Base-by-base conservation (phyloP, 2,888 invertebrate species). In the Hemistola chrysoprasaria region DNA sequence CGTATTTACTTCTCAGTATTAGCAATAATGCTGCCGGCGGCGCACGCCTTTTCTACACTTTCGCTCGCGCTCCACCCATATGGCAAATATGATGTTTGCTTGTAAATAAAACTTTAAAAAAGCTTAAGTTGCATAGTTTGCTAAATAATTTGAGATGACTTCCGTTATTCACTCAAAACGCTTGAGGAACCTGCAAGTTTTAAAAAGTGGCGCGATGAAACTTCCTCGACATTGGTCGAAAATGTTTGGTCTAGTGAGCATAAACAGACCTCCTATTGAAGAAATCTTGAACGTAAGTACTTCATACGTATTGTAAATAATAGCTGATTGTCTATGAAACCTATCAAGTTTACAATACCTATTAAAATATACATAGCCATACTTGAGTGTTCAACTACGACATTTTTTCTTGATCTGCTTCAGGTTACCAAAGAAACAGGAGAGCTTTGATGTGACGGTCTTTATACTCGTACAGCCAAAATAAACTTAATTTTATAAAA, bases 151-250 rank as follows among this genome's bases (percentile, higher is more conserved):
- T 11, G 25, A 39, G 22, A 78, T 75, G 77, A 57, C 62, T 56
- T 59, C 78, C 6, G 66, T 71, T 5, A 67, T 55, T 29, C 61
- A 62, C 31, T 54, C 68, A 1, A 72, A 57, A 16, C 65, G 71
- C 22, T 64, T 78, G 40, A 65, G 58, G 41, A 71, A 74, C 50
- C 59, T 80, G 11, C 70, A 74, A 31, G 66, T 62, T 64, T 75
- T 80, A 7, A 80, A 74, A 72, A 75, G 62, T 64, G 74, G 77
- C 45, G 74, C 74, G 1, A 79, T 78, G 0, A 81, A 68, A 40
- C 39, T 83, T 5, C 79, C 84, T 0, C 62, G 78, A 0, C 78
- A 81, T 47, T 79, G 79, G 75, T 80, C 83, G 0, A 83, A 79
- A 52, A 77, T 84, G 68, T 56, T 80, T 28, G 77, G 83, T 3